Conservation (phyloP, 2,113 vertebrate genomes). For the Phoxinus phoxinus region DNA sequence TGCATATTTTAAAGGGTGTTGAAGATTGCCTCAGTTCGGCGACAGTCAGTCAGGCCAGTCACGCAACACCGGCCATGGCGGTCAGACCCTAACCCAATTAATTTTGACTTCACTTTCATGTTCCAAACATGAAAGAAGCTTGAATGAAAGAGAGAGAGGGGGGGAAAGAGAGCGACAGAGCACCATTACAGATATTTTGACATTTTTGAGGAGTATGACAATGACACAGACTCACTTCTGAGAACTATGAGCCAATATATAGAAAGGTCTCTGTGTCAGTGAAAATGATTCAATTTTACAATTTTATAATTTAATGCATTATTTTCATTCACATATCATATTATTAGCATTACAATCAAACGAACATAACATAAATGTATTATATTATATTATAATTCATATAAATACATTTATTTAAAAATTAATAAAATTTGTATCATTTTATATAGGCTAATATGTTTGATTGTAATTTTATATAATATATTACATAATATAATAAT, state of each 20-base stretch:
- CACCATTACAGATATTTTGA: conserved; percentile 16
- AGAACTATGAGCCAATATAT: not conserved
- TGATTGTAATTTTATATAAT: not conserved
- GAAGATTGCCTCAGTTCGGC: not conserved
- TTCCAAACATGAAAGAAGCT: conserved; percentile 41
- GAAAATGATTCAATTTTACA: not conserved
- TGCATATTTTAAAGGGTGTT: conserved; percentile 18
- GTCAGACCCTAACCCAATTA: conserved; percentile 34
- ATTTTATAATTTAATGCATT: not conserved
- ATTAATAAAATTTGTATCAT: too few relatives aligned
- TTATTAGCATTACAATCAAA: too few relatives aligned
- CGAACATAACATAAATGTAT: not conserved
- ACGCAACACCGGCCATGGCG: not conserved
- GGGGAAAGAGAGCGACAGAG: not conserved
- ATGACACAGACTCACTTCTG: not conserved
- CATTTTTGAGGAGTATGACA: not conserved
- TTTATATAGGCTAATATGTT: too few relatives aligned
- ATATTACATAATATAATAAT: not conserved
- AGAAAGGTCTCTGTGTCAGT: not conserved
- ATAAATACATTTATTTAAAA: not conserved
- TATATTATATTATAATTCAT: not conserved
- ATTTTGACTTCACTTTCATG: conserved; percentile 42
- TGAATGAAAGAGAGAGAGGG: not conserved
- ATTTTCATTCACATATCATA: not conserved
- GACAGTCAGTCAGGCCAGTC: conserved; percentile 28